Base-by-base conservation (phyloP, 1,140 invertebrate genomes). In the Microplitis demolitor region DNA sequence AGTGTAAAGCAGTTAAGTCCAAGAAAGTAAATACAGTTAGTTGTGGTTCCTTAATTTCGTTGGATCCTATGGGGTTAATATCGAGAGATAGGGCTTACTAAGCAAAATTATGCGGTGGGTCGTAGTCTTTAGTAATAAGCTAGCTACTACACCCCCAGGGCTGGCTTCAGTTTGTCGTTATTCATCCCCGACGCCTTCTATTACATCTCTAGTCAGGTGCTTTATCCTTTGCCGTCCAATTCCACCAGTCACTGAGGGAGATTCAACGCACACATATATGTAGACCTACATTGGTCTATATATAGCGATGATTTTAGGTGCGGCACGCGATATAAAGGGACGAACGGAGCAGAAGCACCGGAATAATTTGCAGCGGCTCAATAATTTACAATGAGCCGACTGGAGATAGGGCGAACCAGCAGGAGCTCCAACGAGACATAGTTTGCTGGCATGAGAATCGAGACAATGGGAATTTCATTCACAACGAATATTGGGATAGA, bases 311-410 rank as follows among this genome's bases (percentile, higher is more conserved):
- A 37, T 6, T 39, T 31, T 11, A n/a, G 4, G 24, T 50, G 54
- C 31, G 68, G 58, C 56, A 53, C 45, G 45, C 24, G 53, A 56
- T 64, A 74, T 69, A 69, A 74, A 71, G 68, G 63, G 63, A 71
- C 37, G 63, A 67, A 45, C 45, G 39, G 14, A 66, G 68, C 53
- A 62, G 73, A 74, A 70, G 63, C 72, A 61, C 69, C 70, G 67
- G 69, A 77, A 77, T 77, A 75, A 77, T 77, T 77, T 73, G 67
- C 74, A 77, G 71, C 33, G 66, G 71, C 64, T 54, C 68, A 73
- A 71, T 77, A 77, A 75, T 75, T 73, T 77, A 75, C 74, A 71
- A 75, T 77, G 69, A 68, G 66, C 64, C 67, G 14, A 35, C 39
- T 45, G 39, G 39, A 45, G 39, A n/a, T 16, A 31, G 56, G 67